phyloP scores from a whole-genome alignment of 2,888 invertebrate genomes.

The Hipparchia semele region DNA sequence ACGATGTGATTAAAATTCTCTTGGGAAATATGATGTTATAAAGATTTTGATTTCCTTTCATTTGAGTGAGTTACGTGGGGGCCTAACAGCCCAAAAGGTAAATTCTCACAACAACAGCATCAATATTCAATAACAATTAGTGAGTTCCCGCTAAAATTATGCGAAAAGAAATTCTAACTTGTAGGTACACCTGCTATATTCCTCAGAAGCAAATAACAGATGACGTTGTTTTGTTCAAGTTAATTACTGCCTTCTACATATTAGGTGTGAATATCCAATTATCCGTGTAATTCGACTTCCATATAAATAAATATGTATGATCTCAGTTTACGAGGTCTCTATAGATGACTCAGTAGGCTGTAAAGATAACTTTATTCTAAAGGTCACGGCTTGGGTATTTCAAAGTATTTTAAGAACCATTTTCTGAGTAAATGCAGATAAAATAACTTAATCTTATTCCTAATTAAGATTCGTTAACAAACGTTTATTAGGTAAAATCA shows the following conservation, averaged over 20 bases:
- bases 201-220: background rate
- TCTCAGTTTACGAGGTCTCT: background rate
- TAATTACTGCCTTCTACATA: background rate
- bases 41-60: no score
- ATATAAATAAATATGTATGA: background rate
- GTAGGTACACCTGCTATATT: background rate
- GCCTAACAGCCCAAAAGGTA: no score
- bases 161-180: background rate
- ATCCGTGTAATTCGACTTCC: background rate
- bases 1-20: no score
- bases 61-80: no score
- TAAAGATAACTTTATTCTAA: slow-evolving; percentile 8
- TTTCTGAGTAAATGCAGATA: background rate
- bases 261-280: slow-evolving; percentile 7
- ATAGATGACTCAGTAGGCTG: background rate
- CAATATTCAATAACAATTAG: slow-evolving; percentile 9
- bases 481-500: background rate
- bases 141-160: background rate
- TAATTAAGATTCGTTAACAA: background rate
- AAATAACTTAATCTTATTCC: background rate
- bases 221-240: background rate
- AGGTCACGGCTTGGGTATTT: background rate
- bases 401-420: background rate
- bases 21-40: no score
- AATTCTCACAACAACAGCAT: background rate